These are phyloP conservation scores for Seriola dumerili DNA, from an alignment of 2,113 vertebrate species.

Conservation along the genomic window DNA sequence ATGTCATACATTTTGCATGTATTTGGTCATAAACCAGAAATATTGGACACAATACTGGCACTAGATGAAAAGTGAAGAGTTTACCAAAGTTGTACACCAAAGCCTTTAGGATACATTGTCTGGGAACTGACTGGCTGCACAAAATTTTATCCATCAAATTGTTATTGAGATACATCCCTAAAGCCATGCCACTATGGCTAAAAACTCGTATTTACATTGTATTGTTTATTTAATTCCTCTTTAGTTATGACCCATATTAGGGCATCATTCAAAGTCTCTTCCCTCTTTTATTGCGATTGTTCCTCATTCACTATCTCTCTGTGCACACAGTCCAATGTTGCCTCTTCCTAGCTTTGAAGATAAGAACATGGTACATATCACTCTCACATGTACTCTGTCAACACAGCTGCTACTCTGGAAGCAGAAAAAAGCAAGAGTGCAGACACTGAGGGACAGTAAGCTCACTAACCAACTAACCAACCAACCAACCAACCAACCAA, in stretches of 20 bases:
- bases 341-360: conserved; percentile 38
- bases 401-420: conserved; percentile 12
- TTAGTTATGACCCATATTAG: neutral
- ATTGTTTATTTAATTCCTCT: neutral
- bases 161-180: too few species aligned
- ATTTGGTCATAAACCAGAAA: neutral
- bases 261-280: conserved; percentile 16
- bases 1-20: neutral
- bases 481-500: too few species aligned
- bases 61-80: neutral
- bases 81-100: neutral
- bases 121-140: too few species aligned
- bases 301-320: conserved; percentile 11
- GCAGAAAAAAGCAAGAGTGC: neutral
- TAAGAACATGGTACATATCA: conserved; percentile 38
- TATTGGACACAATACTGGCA: neutral
- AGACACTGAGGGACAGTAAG: neutral
- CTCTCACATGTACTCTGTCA: conserved; percentile 23
- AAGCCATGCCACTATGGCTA: too few species aligned
- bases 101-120: too few species aligned
- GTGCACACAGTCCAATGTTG: conserved; percentile 37
- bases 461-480: neutral
- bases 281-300: conserved; percentile 36
- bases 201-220: conserved; percentile 16
- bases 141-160: too few species aligned